A percentile compares a stretch with the other conserved stretches of the same genome.
Evolutionary conservation across 2,113 vertebrate genomes (phyloP).

Genomic region (Oxyura jamaicensis): DNA sequence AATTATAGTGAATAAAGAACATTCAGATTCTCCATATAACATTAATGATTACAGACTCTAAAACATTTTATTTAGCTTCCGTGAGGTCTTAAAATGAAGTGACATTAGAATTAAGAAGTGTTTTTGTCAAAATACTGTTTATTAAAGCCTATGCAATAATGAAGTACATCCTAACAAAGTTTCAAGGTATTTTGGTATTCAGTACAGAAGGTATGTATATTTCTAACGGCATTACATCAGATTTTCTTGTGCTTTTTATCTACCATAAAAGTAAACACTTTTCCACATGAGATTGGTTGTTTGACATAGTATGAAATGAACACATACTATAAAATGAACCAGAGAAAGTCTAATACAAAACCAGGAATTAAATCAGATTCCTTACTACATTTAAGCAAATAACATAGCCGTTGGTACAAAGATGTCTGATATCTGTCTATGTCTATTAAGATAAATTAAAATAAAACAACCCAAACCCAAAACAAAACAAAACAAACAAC

Average conservation of each 20-base stretch:
- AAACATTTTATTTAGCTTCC: background rate
- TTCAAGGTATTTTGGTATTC: background rate
- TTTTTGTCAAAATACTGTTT: background rate
- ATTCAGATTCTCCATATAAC: background rate
- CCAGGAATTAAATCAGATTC: background rate
- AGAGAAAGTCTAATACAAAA: background rate
- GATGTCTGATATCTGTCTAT: background rate
- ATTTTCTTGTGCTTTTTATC: background rate
- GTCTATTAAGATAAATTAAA: background rate
- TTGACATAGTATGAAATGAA: background rate
- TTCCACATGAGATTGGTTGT: background rate
- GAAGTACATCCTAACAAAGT: background rate
- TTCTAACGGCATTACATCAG: background rate
- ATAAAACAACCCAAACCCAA: no score
- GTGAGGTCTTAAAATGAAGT: background rate
- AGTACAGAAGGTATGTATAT: background rate
- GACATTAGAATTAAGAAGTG: background rate
- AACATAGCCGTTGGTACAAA: constrained; percentile 22
- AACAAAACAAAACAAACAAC: background rate
- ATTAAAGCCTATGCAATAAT: background rate
- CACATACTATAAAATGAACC: background rate
- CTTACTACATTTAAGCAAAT: constrained; percentile 3
- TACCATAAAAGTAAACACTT: background rate
- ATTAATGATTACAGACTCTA: background rate
- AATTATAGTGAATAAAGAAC: background rate